Evolutionary conservation across 2,888 invertebrate genomes (phyloP).

Genomic region (Drosophila nigricruria): DNA sequence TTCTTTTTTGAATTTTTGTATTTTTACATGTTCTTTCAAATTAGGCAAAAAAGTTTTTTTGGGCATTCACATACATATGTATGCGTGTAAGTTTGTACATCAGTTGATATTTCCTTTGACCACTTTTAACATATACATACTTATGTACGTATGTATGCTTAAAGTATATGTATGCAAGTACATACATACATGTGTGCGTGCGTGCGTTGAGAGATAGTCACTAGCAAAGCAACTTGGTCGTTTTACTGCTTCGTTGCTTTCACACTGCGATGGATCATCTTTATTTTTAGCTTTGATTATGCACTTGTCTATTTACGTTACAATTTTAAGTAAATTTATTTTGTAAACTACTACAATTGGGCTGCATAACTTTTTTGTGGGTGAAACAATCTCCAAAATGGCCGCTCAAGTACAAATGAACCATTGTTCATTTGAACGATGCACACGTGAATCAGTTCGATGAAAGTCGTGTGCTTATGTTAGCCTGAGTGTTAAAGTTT

Average conservation of each 20-base stretch:
- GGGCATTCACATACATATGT: constrained; percentile 24
- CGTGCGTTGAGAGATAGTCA: constrained; percentile 64
- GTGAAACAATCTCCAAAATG: constrained; percentile 81
- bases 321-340: constrained; percentile 64
- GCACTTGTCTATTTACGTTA: constrained; percentile 69
- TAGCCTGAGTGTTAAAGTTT: constrained; percentile 20
- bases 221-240: constrained; percentile 66
- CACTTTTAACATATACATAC: constrained; percentile 65
- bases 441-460: constrained; percentile 65
- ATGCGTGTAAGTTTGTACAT: constrained; percentile 39
- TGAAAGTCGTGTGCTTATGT: constrained; percentile 52
- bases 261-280: constrained; percentile 62
- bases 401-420: constrained; percentile 72
- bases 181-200: constrained; percentile 68
- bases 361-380: constrained; percentile 79
- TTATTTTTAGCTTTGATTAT: constrained; percentile 57
- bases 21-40: constrained; percentile 2
- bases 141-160: constrained; percentile 60
- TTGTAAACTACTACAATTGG: constrained; percentile 65
- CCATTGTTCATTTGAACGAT: constrained; percentile 66
- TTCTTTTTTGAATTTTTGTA: too few relatives aligned
- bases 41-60: constrained; percentile 7
- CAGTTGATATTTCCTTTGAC: constrained; percentile 55
- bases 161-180: constrained; percentile 56
- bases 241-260: constrained; percentile 66